phyloP scores from a whole-genome alignment of 2,113 vertebrate genomes.

The Nycticorax nycticorax region DNA sequence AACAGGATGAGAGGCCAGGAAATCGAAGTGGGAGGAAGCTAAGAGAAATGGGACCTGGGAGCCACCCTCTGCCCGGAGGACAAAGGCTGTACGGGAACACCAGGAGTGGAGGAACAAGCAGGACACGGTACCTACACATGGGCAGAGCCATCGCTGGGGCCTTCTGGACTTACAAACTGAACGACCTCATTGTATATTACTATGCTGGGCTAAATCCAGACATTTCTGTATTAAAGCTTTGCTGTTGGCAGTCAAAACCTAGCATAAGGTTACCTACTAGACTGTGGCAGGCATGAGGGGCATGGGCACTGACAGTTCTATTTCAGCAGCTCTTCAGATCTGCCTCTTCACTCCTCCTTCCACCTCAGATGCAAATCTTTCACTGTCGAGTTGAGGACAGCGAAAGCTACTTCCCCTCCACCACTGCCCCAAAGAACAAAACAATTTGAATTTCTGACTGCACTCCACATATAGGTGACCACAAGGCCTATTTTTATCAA shows the following conservation, averaged over 20 bases:
- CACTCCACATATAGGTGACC: background rate
- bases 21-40: accelerated
- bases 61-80: background rate
- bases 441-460: background rate
- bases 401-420: background rate
- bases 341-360: background rate
- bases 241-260: background rate
- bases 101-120: background rate
- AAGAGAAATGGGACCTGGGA: background rate
- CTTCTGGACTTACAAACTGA: background rate
- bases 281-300: background rate
- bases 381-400: background rate
- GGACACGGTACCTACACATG: accelerated
- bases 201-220: background rate
- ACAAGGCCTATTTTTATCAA: background rate
- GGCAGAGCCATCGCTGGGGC: background rate
- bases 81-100: background rate
- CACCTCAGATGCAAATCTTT: background rate
- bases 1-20: background rate
- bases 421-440: background rate
- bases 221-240: background rate
- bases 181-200: accelerated
- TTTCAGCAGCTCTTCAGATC: background rate
- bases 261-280: background rate
- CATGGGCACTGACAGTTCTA: accelerated